Conservation (phyloP, 2,888 invertebrate genomes). For the Drosophila helvetica region DNA sequence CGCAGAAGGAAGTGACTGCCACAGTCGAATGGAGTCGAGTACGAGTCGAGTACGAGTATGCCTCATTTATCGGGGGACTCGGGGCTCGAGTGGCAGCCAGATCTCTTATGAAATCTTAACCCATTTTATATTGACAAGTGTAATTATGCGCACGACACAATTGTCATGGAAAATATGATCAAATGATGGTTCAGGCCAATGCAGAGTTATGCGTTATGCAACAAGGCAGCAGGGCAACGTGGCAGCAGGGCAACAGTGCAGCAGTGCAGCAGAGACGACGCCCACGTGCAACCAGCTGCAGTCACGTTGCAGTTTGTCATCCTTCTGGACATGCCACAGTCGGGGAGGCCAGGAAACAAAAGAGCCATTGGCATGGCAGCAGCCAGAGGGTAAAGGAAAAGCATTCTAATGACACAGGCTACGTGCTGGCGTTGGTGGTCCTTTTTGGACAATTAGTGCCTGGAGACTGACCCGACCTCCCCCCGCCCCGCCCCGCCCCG, state of each 20-base stretch:
- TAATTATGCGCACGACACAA: conserved; percentile 78
- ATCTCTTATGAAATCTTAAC: conserved; percentile 68
- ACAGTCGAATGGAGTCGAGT: conserved; percentile 7
- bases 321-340: conserved; percentile 51
- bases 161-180: conserved; percentile 76
- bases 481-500: not conserved
- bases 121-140: conserved; percentile 80
- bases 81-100: conserved; percentile 17
- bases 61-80: conserved; percentile 49
- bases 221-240: conserved; percentile 10
- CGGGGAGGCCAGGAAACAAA: conserved; percentile 28
- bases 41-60: conserved; percentile 37
- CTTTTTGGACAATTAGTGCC: conserved; percentile 76
- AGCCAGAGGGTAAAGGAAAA: conserved; percentile 32
- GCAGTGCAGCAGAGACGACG: conserved; percentile 11
- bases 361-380: not conserved
- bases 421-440: conserved; percentile 59
- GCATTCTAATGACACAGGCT: conserved; percentile 71
- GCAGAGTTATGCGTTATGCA: conserved; percentile 53
- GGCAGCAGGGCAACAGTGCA: not conserved
- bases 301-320: conserved; percentile 79
- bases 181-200: conserved; percentile 69
- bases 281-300: conserved; percentile 70
- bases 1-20: conserved; percentile 54
- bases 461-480: conserved; percentile 24